Percentiles rank a stretch among this genome's conserved stretches.
Conservation (phyloP, 2,797 vertebrate species). For the Chiloscyllium punctatum region DNA sequence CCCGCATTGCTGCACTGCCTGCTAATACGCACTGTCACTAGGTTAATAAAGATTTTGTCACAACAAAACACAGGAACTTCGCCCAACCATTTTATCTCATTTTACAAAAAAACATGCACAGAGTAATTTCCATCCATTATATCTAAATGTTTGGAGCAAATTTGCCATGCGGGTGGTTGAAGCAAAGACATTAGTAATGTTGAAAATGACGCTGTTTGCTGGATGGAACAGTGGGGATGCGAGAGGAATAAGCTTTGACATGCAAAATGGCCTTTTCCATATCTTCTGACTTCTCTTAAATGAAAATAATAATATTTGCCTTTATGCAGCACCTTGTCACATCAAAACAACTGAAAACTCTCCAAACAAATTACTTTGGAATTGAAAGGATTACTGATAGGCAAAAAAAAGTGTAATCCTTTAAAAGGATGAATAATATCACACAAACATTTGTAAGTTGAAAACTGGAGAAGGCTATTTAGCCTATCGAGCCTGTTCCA, state of each 20-base stretch:
- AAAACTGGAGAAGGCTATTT: background rate
- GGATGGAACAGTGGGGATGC: background rate
- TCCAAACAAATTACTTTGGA: background rate
- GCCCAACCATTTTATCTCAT: background rate
- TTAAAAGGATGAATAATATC: background rate
- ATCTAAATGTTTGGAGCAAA: background rate
- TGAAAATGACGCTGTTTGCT: background rate
- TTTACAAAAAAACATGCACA: background rate
- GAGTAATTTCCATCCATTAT: background rate
- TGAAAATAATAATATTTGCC: conserved; percentile 9
- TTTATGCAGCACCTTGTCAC: background rate
- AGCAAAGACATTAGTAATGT: conserved; percentile 11
- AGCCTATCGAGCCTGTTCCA: background rate
- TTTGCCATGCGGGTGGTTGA: conserved; percentile 2
- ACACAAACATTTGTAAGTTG: background rate
- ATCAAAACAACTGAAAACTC: background rate
- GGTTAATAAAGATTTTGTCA: too few species aligned
- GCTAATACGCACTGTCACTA: background rate
- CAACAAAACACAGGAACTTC: background rate
- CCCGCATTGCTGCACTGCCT: background rate
- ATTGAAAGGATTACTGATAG: background rate
- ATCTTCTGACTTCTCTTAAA: background rate
- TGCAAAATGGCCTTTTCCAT: background rate
- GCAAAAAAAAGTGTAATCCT: background rate
- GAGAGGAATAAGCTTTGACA: background rate